Evolutionary conservation across 2,113 vertebrate species (phyloP).

Genomic region (Kobus ellipsiprymnus): DNA sequence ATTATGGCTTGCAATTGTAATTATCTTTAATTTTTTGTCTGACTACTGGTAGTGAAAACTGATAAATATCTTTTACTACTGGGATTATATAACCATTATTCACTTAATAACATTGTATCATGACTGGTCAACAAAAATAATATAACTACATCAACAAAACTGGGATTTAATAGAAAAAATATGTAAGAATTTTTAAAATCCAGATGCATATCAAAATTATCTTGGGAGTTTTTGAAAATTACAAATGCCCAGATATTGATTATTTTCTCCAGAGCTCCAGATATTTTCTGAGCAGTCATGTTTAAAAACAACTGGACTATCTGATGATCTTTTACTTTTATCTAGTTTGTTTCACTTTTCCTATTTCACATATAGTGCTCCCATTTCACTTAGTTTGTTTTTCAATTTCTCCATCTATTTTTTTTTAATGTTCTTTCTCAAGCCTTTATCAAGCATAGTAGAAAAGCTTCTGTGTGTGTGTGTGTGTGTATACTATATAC

Average conservation of each 20-base stretch:
- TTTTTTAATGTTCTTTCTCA: not conserved
- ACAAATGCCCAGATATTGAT: not conserved
- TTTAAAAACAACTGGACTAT: not conserved
- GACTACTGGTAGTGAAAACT: not conserved
- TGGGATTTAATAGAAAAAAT: not conserved
- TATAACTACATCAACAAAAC: not conserved
- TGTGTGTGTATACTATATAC: too few species aligned
- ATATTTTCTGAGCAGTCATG: not conserved
- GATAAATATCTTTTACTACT: not conserved
- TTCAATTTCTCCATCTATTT: not conserved
- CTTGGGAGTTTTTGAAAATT: not conserved
- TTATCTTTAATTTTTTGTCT: not conserved
- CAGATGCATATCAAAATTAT: not conserved
- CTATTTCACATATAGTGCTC: not conserved
- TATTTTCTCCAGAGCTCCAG: not conserved
- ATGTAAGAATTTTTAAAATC: not conserved
- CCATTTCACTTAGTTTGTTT: not conserved
- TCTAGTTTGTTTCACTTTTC: not conserved
- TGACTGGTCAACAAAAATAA: not conserved
- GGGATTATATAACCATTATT: not conserved
- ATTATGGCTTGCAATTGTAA: not conserved
- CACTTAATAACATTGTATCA: not conserved
- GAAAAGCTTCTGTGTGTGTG: not conserved
- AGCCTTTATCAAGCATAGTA: not conserved
- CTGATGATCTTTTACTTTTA: not conserved